These are phyloP conservation scores for Urophycis tenuis DNA, from an alignment of 2,797 vertebrate genomes.

Conservation along the genomic window DNA sequence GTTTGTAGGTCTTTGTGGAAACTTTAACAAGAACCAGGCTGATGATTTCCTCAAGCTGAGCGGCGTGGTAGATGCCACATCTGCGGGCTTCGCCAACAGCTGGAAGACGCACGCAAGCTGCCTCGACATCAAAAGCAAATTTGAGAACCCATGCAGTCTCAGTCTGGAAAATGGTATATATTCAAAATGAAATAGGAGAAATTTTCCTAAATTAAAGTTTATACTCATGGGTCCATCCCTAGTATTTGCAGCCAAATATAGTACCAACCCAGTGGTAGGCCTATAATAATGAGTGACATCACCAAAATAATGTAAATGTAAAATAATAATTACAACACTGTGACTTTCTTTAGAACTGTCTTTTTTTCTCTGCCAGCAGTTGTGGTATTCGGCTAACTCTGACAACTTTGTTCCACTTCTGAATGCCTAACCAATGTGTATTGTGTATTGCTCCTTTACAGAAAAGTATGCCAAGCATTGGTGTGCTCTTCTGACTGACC, in stretches of 20 bases:
- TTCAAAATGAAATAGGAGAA: not conserved
- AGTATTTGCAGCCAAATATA: not conserved
- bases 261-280: not conserved
- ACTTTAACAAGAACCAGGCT: constrained; percentile 64
- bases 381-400: not conserved
- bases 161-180: constrained; percentile 62
- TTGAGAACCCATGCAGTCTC: constrained; percentile 63
- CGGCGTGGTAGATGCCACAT: constrained; percentile 61
- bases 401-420: not conserved
- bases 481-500: constrained; percentile 75
- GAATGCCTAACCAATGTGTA: not conserved
- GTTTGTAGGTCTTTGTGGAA: constrained; percentile 65
- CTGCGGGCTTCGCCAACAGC: constrained; percentile 65
- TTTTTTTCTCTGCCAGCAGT: not conserved
- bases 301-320: too few species aligned
- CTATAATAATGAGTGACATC: not conserved
- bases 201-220: not conserved
- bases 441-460: constrained; percentile 42
- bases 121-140: constrained; percentile 49
- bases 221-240: not conserved
- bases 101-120: constrained; percentile 62
- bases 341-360: not conserved
- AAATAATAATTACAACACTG: not conserved
- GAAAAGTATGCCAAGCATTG: constrained; percentile 81
- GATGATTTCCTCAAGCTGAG: constrained; percentile 64